Conservation (phyloP, 2,888 invertebrate genomes). For the Papilio protenor region DNA sequence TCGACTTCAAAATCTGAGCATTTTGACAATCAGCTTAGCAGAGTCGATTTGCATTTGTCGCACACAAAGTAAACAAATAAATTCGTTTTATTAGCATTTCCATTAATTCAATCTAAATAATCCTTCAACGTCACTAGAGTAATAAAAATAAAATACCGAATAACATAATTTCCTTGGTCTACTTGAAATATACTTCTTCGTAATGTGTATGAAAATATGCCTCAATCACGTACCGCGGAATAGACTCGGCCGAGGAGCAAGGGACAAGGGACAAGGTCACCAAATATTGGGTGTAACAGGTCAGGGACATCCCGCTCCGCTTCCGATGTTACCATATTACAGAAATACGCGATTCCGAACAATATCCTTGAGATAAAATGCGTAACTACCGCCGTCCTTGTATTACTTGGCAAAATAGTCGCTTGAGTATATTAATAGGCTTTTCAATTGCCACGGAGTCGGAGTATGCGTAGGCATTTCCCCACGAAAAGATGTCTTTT, state of each 20-base stretch:
- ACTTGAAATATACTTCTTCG: conserved; percentile 17
- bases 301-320: conserved; percentile 56
- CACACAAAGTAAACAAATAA: background rate
- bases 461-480: too few species aligned
- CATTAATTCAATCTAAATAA: background rate
- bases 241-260: conserved; percentile 10
- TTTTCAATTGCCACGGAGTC: too few species aligned
- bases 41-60: too few species aligned
- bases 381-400: background rate
- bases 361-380: conserved; percentile 25
- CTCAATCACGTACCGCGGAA: conserved; percentile 9
- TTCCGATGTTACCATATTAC: conserved; percentile 37
- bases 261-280: conserved; percentile 49
- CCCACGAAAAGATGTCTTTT: too few species aligned
- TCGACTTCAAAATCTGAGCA: background rate
- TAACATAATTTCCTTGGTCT: conserved; percentile 10
- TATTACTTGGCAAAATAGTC: too few species aligned
- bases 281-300: conserved; percentile 53
- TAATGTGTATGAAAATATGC: conserved; percentile 2
- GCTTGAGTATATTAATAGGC: too few species aligned
- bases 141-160: background rate
- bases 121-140: background rate
- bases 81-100: background rate
- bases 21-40: background rate
- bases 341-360: conserved; percentile 20